Conservation (phyloP, 2,888 invertebrate species). For the Zhengitettix transpicula region DNA sequence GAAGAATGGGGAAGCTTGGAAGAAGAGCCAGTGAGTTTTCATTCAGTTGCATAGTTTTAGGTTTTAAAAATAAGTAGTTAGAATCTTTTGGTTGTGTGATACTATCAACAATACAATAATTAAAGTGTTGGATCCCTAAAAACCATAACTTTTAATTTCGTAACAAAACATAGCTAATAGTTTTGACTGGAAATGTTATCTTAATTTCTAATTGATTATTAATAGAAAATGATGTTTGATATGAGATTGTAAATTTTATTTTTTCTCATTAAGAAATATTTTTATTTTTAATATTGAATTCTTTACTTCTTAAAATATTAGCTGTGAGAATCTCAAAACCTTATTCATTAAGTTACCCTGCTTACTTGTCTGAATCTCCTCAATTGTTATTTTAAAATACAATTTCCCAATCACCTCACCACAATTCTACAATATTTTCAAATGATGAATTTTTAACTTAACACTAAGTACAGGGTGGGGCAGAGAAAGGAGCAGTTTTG, state of each 20-base stretch:
- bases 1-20: slow-evolving; percentile 77
- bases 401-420: too few species aligned
- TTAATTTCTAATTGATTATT: too few species aligned
- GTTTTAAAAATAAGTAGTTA: neutral
- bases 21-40: slow-evolving; percentile 45
- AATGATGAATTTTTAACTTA: too few species aligned
- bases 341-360: neutral
- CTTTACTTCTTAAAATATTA: too few species aligned
- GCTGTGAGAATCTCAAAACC: too few species aligned
- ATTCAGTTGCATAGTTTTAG: neutral
- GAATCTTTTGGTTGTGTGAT: neutral
- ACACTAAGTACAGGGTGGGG: neutral
- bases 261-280: too few species aligned
- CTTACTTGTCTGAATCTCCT: neutral
- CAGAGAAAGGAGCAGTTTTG: too few species aligned
- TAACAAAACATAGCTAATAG: neutral
- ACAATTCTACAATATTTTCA: too few species aligned
- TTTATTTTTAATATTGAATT: too few species aligned
- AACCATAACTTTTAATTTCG: neutral
- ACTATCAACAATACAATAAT: neutral
- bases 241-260: too few species aligned
- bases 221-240: too few species aligned
- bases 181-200: neutral
- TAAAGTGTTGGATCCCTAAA: neutral
- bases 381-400: neutral